Percentiles rank a stretch among this genome's conserved stretches.
Conservation (phyloP, 2,113 vertebrate species). For the Melanostigma gelatinosum region DNA sequence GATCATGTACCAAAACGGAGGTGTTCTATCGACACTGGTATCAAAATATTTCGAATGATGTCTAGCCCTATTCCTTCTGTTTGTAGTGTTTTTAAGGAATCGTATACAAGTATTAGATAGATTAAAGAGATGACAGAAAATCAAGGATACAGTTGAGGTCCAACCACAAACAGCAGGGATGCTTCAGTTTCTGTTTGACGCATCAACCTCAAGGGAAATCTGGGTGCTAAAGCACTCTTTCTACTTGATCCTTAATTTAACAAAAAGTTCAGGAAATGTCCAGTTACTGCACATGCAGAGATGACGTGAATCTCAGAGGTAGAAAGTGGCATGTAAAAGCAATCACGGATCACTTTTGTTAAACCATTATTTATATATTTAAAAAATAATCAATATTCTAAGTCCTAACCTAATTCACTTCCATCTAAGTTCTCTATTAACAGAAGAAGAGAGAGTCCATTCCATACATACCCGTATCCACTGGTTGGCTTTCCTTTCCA, state of each 20-base stretch:
- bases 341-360: neutral
- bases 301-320: neutral
- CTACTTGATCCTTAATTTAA: neutral
- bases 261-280: neutral
- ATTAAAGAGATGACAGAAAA: neutral
- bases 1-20: neutral
- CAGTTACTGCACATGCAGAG: neutral
- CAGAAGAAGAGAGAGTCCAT: neutral
- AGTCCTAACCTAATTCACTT: neutral
- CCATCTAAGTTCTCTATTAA: neutral
- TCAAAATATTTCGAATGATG: neutral
- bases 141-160: neutral
- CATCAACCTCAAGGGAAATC: neutral
- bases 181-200: neutral
- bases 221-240: neutral
- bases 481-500: slow-evolving; percentile 89
- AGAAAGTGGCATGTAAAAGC: neutral
- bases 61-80: neutral
- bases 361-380: neutral
- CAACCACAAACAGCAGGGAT: neutral
- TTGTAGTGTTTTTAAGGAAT: neutral
- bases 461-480: slow-evolving; percentile 89
- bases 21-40: neutral
- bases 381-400: neutral
- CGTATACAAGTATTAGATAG: neutral